phyloP scores from a whole-genome alignment of 2,888 invertebrate genomes.

The Cosmia trapezina region DNA sequence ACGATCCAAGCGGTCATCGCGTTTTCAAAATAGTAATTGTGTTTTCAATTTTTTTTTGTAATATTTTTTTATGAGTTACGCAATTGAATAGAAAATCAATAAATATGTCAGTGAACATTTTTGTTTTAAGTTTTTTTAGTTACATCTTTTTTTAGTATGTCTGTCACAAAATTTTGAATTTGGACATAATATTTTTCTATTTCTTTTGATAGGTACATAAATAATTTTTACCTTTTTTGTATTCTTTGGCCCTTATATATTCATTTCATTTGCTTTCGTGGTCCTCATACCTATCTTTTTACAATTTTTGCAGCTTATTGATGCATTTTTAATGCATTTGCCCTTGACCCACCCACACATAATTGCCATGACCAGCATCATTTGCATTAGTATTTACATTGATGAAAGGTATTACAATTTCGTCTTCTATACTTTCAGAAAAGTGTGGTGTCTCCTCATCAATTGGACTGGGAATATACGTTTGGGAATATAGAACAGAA shows the following conservation, averaged over 20 bases:
- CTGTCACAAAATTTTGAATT: too few relatives aligned
- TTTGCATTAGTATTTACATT: background rate
- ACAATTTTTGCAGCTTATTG: slow-evolving; percentile 11
- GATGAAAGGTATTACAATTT: background rate
- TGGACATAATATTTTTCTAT: too few relatives aligned
- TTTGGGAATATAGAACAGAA: too few relatives aligned
- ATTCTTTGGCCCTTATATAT: too few relatives aligned
- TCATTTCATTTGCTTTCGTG: too few relatives aligned
- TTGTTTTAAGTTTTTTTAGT: background rate
- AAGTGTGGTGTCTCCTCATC: background rate
- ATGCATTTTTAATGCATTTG: slow-evolving; percentile 9
- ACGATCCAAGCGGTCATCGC: too few relatives aligned
- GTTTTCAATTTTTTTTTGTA: slow-evolving; percentile 4
- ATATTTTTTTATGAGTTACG: background rate
- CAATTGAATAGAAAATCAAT: slow-evolving; percentile 1
- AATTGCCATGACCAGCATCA: slow-evolving; percentile 22
- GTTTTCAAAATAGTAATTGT: too few relatives aligned
- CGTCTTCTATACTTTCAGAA: slow-evolving; percentile 1
- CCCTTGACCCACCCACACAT: slow-evolving; percentile 19
- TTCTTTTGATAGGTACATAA: too few relatives aligned
- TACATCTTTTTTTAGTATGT: background rate
- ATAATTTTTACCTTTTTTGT: too few relatives aligned
- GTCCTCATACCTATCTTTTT: background rate
- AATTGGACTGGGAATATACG: slow-evolving; percentile 16
- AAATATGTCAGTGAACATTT: slow-evolving; percentile 3